Evolutionary conservation across 2,888 invertebrate genomes (phyloP).

Genomic region (Melanchra persicariae): DNA sequence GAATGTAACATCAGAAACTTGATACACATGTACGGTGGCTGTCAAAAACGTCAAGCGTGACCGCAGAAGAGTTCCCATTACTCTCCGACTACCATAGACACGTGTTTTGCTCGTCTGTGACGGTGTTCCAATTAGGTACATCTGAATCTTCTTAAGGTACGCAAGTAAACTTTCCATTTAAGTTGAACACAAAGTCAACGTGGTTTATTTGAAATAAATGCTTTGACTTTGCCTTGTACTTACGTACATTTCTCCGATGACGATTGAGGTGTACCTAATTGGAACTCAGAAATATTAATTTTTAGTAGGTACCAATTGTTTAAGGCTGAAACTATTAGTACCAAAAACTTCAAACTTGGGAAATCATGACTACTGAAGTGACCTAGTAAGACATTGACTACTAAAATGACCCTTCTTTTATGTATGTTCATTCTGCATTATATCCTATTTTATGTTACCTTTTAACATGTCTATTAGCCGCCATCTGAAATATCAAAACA

Average conservation of each 20-base stretch:
- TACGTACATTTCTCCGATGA: neutral
- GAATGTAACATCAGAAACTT: slow-evolving; percentile 49
- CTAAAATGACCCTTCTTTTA: neutral
- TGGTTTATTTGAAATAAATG: too few species aligned
- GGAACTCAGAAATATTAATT: neutral
- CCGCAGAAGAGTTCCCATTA: slow-evolving; percentile 68
- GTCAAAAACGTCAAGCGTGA: slow-evolving; percentile 67
- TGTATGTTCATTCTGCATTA: too few species aligned
- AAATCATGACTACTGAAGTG: neutral
- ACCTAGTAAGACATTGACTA: neutral
- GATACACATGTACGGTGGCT: slow-evolving; percentile 62
- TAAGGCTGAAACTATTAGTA: too few species aligned
- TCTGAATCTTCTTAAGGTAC: too few species aligned
- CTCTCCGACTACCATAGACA: slow-evolving; percentile 52
- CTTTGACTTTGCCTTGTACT: neutral
- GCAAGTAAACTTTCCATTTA: too few species aligned
- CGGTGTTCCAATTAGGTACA: slow-evolving; percentile 14
- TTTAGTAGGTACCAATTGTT: too few species aligned
- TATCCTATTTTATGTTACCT: too few species aligned
- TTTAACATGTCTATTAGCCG: neutral
- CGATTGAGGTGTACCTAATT: neutral
- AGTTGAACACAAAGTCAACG: too few species aligned
- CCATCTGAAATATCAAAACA: neutral
- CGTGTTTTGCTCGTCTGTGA: slow-evolving; percentile 53
- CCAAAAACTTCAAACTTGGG: too few species aligned